A percentile compares a stretch with the other conserved stretches of the same genome.
Evolutionary conservation across 2,888 invertebrate genomes (phyloP).

Genomic region (Lamellibrachia columna): DNA sequence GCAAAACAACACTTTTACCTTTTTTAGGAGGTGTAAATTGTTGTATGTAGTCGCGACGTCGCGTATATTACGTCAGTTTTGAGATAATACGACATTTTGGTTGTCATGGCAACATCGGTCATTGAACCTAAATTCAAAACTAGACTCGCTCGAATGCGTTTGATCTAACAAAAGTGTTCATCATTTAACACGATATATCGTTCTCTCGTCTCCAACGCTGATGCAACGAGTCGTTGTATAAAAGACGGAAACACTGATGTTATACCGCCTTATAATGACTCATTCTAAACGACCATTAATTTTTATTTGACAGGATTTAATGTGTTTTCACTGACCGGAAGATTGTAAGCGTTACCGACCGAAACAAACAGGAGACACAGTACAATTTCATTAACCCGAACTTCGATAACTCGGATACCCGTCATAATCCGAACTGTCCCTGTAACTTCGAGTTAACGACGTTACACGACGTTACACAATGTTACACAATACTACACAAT

Average conservation of each 20-base stretch:
- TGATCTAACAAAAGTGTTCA: neutral
- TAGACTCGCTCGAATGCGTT: neutral
- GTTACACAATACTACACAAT: too few species aligned
- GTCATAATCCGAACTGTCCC: too few species aligned
- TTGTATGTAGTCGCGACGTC: neutral
- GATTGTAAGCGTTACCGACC: neutral
- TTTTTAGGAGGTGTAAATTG: neutral
- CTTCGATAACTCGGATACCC: too few species aligned
- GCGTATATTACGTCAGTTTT: neutral
- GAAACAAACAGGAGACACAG: neutral
- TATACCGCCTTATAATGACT: neutral
- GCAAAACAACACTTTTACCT: neutral
- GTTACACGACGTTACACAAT: too few species aligned
- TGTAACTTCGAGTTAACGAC: too few species aligned
- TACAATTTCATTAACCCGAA: too few species aligned
- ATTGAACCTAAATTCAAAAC: neutral
- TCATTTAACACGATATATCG: neutral
- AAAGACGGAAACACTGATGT: neutral
- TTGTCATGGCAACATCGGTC: neutral
- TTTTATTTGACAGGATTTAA: neutral
- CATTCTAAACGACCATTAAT: conserved; percentile 1
- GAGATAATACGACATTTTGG: neutral
- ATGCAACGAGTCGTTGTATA: neutral
- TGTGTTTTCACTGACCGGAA: too few species aligned
- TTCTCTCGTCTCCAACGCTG: neutral